These are phyloP conservation scores for Agonum fuliginosum DNA, from an alignment of 2,888 invertebrate species.

Conservation along the genomic window DNA sequence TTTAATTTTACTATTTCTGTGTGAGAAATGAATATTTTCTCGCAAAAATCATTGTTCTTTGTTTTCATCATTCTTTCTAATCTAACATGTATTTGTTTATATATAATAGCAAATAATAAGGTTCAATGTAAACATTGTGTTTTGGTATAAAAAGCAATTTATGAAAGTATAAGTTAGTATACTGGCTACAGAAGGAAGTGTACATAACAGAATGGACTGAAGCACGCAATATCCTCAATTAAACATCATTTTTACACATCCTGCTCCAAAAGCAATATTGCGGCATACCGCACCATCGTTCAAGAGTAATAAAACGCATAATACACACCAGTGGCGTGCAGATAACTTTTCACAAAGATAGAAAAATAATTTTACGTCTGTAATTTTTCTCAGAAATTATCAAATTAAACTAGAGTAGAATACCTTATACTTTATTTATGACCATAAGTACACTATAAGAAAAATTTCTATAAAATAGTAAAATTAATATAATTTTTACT, in stretches of 20 bases:
- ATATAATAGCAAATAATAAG: no score
- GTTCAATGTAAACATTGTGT: background rate
- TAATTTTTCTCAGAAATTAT: no score
- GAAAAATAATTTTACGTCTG: no score
- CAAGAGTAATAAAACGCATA: conserved; percentile 24
- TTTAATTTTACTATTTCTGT: background rate
- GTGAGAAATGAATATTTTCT: background rate
- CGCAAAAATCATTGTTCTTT: no score
- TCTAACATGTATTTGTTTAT: no score
- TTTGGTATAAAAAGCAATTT: conserved; percentile 17
- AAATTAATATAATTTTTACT: no score
- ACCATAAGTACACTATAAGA: no score
- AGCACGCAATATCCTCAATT: conserved; percentile 35
- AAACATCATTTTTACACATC: conserved; percentile 38
- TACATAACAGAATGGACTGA: background rate
- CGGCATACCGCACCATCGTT: conserved; percentile 22
- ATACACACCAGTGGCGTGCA: conserved; percentile 1
- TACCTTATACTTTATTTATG: no score
- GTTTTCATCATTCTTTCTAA: background rate
- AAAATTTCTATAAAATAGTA: no score
- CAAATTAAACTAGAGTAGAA: no score
- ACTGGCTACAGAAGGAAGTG: no score
- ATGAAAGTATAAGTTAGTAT: background rate
- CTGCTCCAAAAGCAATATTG: conserved; percentile 32
- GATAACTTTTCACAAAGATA: no score